Conservation (phyloP, 2,888 invertebrate species). For the Lasioglossum pauxillum region DNA sequence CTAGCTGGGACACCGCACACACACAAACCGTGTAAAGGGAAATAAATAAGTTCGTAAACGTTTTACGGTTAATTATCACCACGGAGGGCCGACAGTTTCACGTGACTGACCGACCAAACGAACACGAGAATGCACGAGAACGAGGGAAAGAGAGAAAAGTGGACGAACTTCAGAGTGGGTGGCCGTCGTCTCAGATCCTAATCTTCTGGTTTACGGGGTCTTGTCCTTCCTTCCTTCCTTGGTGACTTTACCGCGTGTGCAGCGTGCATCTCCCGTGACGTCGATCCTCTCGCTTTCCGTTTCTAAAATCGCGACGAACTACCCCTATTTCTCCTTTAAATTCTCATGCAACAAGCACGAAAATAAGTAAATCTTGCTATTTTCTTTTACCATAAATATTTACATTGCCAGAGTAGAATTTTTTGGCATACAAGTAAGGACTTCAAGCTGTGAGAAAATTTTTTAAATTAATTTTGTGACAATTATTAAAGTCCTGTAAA, state of each 20-base stretch:
- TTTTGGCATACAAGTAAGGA: too few relatives aligned
- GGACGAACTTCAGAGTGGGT: slow-evolving; percentile 78
- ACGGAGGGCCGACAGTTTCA: slow-evolving; percentile 68
- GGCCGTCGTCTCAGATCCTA: slow-evolving; percentile 81
- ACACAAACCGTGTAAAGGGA: slow-evolving; percentile 54
- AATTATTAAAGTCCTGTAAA: too few relatives aligned
- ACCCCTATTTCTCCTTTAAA: slow-evolving; percentile 1
- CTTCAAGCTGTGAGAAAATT: too few relatives aligned
- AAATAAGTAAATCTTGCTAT: too few relatives aligned
- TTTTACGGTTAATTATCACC: slow-evolving; percentile 82
- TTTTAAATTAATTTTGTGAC: too few relatives aligned
- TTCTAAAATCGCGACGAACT: slow-evolving; percentile 28
- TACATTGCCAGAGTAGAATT: too few relatives aligned
- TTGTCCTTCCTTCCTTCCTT: slow-evolving; percentile 75
- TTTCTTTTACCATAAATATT: too few relatives aligned
- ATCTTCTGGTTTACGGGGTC: slow-evolving; percentile 79
- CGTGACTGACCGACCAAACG: slow-evolving; percentile 57
- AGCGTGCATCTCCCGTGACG: slow-evolving; percentile 62
- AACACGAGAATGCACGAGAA: slow-evolving; percentile 59
- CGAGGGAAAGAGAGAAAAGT: slow-evolving; percentile 62
- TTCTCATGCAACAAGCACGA: background rate
- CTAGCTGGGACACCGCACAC: slow-evolving; percentile 30
- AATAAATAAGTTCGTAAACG: slow-evolving; percentile 76
- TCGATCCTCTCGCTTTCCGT: slow-evolving; percentile 45
- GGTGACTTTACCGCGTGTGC: slow-evolving; percentile 66